Base-by-base conservation (phyloP, 2,113 vertebrate species). In the Nansenia antarctica region DNA sequence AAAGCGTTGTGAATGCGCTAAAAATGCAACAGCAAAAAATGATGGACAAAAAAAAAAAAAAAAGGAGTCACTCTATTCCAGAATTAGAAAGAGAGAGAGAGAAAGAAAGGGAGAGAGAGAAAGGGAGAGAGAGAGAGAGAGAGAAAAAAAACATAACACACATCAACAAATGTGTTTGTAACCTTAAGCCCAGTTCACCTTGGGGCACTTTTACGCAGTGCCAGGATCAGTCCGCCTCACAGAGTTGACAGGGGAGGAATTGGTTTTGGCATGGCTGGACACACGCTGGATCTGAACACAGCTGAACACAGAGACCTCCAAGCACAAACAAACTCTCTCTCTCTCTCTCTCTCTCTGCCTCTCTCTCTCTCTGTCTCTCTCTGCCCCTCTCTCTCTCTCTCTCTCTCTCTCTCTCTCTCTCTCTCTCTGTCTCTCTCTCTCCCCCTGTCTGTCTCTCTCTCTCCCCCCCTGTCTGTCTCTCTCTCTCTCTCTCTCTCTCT, bases 181-280 rank as follows among this genome's bases (percentile, higher is more conserved):
- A 57, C 62, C 60, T 49, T 35, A 14, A 73, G 20, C 55, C 61
- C 45, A 15, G 47, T 26, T 30, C 37, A 69, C 42, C 74, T 62
- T 37, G 66, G 81, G 83, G 75, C 52, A 30, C 22, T 71, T n/a
- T 12, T 27, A 62, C 59, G 65, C 27, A 8, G 31, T 81, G 87
- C 67, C 86, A 71, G 57, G 32, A 53, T 77, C 63, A 69, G 75
- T 85, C 3, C 26, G 47, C 71, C 59, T 84, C 82, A 82, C 61
- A 5, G 20, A 72, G 66, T 4, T 79, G 83, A 73, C 77, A 81
- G 66, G 30, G 55, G 30, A 54, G 22, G 65, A 52, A 77, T 77
- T 54, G n/a, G 72, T 32, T 27, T 9, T 83, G 78, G 75, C 73
- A 75, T 37, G 9, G 58, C 49, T 30, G 66, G 67, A 65, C 70